phyloP scores from a whole-genome alignment of 2,113 vertebrate species.

The Emydura subglobosa region DNA sequence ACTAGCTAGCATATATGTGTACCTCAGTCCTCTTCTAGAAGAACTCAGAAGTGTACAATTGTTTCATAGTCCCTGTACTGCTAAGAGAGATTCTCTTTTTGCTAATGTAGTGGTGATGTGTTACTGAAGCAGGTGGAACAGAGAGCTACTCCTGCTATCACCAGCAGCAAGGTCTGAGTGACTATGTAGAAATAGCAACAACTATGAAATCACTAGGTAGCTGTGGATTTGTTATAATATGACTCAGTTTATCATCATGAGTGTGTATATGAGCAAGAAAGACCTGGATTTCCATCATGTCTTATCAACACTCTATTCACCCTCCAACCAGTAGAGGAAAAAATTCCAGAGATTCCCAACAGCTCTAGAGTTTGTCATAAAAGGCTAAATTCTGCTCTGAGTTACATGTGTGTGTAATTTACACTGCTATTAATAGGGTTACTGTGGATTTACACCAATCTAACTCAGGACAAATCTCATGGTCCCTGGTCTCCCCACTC shows the following conservation, averaged over 20 bases:
- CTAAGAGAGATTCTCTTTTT: neutral
- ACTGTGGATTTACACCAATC: neutral
- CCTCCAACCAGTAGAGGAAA: neutral
- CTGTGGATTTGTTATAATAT: neutral
- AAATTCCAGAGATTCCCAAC: neutral
- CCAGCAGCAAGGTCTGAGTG: neutral
- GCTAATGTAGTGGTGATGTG: neutral
- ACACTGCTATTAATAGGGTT: neutral
- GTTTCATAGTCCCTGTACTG: neutral
- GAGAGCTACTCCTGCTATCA: neutral
- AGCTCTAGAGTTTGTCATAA: neutral
- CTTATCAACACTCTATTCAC: neutral
- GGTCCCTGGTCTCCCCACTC: neutral
- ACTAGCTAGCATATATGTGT: rapidly evolving
- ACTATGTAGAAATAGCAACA: neutral
- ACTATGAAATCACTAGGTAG: neutral
- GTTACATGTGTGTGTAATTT: neutral
- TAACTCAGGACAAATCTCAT: neutral
- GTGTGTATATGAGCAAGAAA: neutral
- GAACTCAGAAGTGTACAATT: neutral
- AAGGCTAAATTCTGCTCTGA: neutral
- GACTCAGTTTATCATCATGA: neutral
- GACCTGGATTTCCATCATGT: neutral
- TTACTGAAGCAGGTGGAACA: neutral
- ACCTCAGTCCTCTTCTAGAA: neutral